Evolutionary conservation across 2,113 vertebrate genomes (phyloP).

Genomic region (Sphyrna mokarran): DNA sequence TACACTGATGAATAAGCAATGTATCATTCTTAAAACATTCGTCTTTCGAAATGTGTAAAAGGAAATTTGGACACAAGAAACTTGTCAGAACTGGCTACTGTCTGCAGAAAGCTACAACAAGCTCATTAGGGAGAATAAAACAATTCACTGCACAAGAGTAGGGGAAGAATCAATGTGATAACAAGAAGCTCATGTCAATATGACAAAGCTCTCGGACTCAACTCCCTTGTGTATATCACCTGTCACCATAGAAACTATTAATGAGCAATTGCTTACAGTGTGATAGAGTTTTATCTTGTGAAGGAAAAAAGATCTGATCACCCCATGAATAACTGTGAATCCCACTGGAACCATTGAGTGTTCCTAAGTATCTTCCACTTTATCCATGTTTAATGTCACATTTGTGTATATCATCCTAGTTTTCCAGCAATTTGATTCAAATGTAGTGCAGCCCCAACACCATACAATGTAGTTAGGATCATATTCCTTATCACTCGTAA

Average conservation of each 20-base stretch:
- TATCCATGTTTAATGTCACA: not conserved
- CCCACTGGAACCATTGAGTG: not conserved
- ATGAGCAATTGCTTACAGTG: conserved; percentile 6
- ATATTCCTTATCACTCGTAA: not conserved
- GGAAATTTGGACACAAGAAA: not conserved
- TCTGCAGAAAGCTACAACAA: not conserved
- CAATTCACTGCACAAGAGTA: not conserved
- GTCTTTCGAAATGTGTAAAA: not conserved
- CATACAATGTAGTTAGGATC: not conserved
- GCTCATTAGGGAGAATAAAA: not conserved
- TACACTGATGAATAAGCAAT: conserved; percentile 13
- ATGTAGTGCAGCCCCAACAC: not conserved
- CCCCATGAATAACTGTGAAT: not conserved
- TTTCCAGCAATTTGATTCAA: not conserved
- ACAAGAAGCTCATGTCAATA: not conserved
- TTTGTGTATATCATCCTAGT: not conserved
- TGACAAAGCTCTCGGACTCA: not conserved
- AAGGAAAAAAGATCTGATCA: not conserved
- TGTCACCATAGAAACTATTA: conserved; percentile 29
- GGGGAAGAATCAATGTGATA: conserved; percentile 19
- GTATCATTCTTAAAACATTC: not conserved
- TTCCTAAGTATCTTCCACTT: not conserved
- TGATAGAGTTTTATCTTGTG: not conserved
- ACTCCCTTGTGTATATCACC: not conserved
- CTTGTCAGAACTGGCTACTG: not conserved